Evolutionary conservation across 2,888 invertebrate genomes (phyloP).

Genomic region (Pterostichus niger): DNA sequence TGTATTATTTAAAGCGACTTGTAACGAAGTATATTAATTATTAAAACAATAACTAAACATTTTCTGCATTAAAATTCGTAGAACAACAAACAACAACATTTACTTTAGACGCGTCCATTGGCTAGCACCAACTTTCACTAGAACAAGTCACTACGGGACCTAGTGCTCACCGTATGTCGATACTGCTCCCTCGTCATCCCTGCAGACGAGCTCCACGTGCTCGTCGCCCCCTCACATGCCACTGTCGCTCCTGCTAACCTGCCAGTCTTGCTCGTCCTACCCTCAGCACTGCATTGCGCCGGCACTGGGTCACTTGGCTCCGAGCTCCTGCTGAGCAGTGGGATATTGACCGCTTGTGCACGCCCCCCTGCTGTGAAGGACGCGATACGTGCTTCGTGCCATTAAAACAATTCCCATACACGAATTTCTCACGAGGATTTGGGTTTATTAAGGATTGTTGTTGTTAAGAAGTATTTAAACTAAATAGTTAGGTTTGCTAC

Average conservation of each 20-base stretch:
- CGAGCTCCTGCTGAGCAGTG: conserved; percentile 18
- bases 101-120: neutral
- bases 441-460: neutral
- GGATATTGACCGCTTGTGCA: conserved; percentile 43
- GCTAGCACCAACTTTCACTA: neutral
- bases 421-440: neutral
- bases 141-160: conserved; percentile 15
- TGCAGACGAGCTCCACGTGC: conserved; percentile 52
- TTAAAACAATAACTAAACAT: too few relatives aligned
- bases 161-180: conserved; percentile 52
- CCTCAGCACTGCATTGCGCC: conserved; percentile 39
- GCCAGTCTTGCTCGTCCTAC: conserved; percentile 3
- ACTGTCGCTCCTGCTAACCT: conserved; percentile 20
- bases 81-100: neutral
- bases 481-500: neutral
- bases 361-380: conserved; percentile 34
- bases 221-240: conserved; percentile 55
- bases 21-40: too few relatives aligned
- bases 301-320: conserved; percentile 57
- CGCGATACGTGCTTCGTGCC: neutral
- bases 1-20: too few relatives aligned
- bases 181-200: conserved; percentile 61
- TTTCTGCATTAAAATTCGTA: neutral
- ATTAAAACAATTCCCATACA: neutral
- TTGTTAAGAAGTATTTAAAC: too few relatives aligned